Conservation (phyloP, 2,797 vertebrate genomes). For the Mus minutoides region DNA sequence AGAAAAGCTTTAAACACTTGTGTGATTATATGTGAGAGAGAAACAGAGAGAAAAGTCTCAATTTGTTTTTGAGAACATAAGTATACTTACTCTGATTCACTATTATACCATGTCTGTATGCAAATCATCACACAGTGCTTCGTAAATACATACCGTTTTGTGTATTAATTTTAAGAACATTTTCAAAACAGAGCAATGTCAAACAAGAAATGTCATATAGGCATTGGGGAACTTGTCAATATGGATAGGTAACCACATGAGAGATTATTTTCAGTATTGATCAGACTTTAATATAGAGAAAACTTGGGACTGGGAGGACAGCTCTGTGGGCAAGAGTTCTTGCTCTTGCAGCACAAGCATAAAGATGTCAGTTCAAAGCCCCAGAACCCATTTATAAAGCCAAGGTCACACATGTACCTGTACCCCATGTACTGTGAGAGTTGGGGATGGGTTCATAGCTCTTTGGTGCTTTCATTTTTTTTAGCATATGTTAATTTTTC, state of each 20-base stretch:
- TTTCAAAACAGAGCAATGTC: neutral
- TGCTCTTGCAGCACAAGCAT: neutral
- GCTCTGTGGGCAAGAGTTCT: neutral
- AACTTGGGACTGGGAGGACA: neutral
- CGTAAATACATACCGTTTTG: neutral
- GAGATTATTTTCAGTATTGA: conserved; percentile 1
- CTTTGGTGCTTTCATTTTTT: neutral
- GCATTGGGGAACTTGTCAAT: neutral
- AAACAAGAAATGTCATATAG: neutral
- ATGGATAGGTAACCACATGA: neutral
- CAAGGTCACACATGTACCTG: neutral
- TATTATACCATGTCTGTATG: neutral
- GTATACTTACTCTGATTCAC: neutral
- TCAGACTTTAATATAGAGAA: neutral
- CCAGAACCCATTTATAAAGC: neutral
- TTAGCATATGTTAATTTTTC: no score
- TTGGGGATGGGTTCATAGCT: no score
- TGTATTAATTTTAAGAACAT: neutral
- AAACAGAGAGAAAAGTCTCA: neutral
- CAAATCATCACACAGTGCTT: neutral
- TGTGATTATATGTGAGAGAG: neutral
- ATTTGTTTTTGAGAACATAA: neutral
- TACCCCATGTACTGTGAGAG: neutral
- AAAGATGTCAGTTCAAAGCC: neutral
- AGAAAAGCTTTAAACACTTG: neutral